Conservation (phyloP, 2,888 invertebrate genomes). For the Drosophila cognata region DNA sequence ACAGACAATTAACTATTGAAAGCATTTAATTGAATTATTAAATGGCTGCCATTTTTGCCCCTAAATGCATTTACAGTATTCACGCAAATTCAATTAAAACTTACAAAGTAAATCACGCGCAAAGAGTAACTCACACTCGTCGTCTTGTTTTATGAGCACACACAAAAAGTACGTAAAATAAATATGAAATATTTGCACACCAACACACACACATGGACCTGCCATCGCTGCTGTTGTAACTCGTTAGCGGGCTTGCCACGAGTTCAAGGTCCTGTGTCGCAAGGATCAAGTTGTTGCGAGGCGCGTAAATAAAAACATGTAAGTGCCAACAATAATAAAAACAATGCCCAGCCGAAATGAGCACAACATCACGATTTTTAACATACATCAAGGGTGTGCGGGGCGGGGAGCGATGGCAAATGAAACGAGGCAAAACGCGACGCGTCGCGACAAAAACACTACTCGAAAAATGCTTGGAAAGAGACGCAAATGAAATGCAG, state of each 20-base stretch:
- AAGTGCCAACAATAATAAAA: slow-evolving; percentile 73
- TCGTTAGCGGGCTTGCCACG: slow-evolving; percentile 50
- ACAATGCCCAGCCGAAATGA: slow-evolving; percentile 63
- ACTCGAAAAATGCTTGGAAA: slow-evolving; percentile 20
- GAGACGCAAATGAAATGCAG: slow-evolving; percentile 62
- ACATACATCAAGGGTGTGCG: slow-evolving; percentile 27
- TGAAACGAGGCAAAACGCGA: slow-evolving; percentile 1
- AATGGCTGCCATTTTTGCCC: slow-evolving; percentile 34
- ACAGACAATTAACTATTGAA: slow-evolving; percentile 28
- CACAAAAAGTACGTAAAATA: slow-evolving; percentile 51
- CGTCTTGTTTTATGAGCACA: slow-evolving; percentile 37
- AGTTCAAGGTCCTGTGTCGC: slow-evolving; percentile 66
- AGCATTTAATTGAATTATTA: slow-evolving; percentile 44
- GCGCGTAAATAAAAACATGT: slow-evolving; percentile 51
- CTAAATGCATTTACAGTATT: slow-evolving; percentile 39
- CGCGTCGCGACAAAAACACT: slow-evolving; percentile 15
- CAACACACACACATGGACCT: not conserved
- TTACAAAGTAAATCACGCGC: slow-evolving; percentile 55
- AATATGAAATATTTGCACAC: slow-evolving; percentile 63
- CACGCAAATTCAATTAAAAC: slow-evolving; percentile 59
- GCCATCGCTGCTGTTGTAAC: slow-evolving; percentile 26
- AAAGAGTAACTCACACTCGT: slow-evolving; percentile 18
- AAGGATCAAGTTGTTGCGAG: slow-evolving; percentile 59
- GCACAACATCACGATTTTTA: slow-evolving; percentile 66
- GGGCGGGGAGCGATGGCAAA: not conserved